Evolutionary conservation across 2,113 vertebrate genomes (phyloP).

Genomic region (Echinops telfairi): DNA sequence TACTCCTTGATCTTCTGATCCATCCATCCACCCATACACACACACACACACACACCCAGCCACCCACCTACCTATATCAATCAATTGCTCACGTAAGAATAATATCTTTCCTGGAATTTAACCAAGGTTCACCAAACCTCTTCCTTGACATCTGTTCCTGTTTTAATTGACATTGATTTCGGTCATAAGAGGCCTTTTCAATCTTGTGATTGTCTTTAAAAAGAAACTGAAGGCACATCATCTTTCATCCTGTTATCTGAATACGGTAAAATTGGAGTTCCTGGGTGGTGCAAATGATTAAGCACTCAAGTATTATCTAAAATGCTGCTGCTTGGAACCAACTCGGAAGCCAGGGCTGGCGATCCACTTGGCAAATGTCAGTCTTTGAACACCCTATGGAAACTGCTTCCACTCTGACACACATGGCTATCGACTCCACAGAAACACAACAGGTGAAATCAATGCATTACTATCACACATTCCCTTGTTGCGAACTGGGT

Average conservation of each 20-base stretch:
- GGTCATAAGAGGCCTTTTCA: background rate
- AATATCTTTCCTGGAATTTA: background rate
- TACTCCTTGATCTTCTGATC: no score
- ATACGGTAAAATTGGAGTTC: background rate
- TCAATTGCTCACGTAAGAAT: background rate
- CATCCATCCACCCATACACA: no score
- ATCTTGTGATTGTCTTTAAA: background rate
- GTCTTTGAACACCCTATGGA: background rate
- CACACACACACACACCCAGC: no score
- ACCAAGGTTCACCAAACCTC: background rate
- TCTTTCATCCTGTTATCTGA: background rate
- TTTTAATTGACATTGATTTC: background rate
- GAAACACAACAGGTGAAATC: background rate
- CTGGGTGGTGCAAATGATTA: background rate
- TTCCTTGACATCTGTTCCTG: background rate
- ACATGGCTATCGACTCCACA: background rate
- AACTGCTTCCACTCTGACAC: background rate
- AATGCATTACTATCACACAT: background rate
- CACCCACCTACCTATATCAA: background rate
- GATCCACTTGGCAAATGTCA: background rate
- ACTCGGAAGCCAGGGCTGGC: background rate
- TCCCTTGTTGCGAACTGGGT: background rate
- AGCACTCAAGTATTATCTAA: background rate
- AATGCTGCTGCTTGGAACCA: background rate
- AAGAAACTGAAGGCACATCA: constrained; percentile 9